phyloP scores from a whole-genome alignment of 2,888 invertebrate genomes.

The Chromoteleia sp. region DNA sequence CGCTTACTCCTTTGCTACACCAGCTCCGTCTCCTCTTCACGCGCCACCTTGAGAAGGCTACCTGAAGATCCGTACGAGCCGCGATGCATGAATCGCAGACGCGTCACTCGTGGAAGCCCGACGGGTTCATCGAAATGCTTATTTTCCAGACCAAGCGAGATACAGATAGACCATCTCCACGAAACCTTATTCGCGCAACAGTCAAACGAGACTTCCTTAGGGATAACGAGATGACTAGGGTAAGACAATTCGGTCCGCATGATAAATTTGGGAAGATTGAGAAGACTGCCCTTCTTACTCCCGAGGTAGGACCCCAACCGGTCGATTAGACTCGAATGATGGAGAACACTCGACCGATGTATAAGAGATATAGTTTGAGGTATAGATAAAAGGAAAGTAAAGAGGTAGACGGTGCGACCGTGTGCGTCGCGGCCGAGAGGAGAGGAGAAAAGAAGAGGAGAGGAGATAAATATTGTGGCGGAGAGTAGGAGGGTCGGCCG shows the following conservation, averaged over 20 bases:
- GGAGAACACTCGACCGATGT: constrained; percentile 20
- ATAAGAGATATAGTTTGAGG: constrained; percentile 30
- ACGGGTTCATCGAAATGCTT: constrained; percentile 11
- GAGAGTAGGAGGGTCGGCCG: constrained; percentile 70
- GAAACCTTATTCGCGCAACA: too few species aligned
- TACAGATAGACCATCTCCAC: too few species aligned
- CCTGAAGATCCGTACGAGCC: constrained; percentile 48
- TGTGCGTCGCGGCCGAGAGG: constrained; percentile 53
- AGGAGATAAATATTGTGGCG: constrained; percentile 67
- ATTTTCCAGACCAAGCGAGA: neutral
- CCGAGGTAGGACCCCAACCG: too few species aligned
- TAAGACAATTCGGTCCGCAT: too few species aligned
- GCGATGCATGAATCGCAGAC: constrained; percentile 46
- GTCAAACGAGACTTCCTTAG: too few species aligned
- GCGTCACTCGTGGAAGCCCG: constrained; percentile 23
- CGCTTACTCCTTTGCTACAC: constrained; percentile 65
- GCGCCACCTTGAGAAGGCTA: constrained; percentile 78
- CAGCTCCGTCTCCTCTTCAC: constrained; percentile 67
- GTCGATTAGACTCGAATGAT: constrained; percentile 7
- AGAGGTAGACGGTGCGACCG: constrained; percentile 62
- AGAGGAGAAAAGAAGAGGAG: constrained; percentile 53
- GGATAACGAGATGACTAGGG: too few species aligned
- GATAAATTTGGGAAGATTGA: too few species aligned
- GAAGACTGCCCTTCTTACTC: too few species aligned
- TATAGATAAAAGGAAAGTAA: constrained; percentile 61